Base-by-base conservation (phyloP, 2,113 vertebrate species). In the Nansenia antarctica region DNA sequence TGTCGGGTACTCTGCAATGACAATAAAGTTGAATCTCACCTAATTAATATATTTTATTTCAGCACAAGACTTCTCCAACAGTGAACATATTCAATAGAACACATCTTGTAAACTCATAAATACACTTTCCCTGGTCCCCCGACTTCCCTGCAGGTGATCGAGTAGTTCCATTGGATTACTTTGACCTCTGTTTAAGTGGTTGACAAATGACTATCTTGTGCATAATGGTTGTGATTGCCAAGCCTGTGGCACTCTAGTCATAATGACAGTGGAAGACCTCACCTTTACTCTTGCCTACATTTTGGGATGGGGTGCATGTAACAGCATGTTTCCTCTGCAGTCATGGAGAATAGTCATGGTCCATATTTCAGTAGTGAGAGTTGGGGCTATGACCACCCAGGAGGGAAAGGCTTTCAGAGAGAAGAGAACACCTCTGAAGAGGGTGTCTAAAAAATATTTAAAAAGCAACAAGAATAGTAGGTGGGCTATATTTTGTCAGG, bases 361-460 rank as follows among this genome's bases (percentile, higher is more conserved):
- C 39, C 9, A 61, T 30, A 69, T 30, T 61, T 61, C 39, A 42
- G 26, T 3, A 29, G 63, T 32, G 12, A 54, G 32, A 3, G 27
- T 9, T 6, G n/a, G 15, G 34, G 8, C 34, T 32, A 6, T 60
- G 58, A 27, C 64, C 55, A 72, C 70, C 70, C 70, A 65, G 26
- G 39, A 37, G 15, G 24, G 34, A n/a, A 20, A 8, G 9, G 7
- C 11, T 62, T 15, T 31, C 14, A 29, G 9, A 67, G 22, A 37
- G 59, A 37, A 3, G 9, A 20, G 9, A 12, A 55, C 9, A 55
- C 9, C 11, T 15, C 9, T 29, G 5, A 14, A 4, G 59, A 35
- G 9, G 8, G 12, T 37, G 20, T 37, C 18, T 11, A 12, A 39
- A 1, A 35, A 12, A 37, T 4, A 12, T 58, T 29, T 27, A 27